These are phyloP conservation scores for Limnephilus lunatus DNA, from an alignment of 2,888 invertebrate genomes.

Conservation along the genomic window DNA sequence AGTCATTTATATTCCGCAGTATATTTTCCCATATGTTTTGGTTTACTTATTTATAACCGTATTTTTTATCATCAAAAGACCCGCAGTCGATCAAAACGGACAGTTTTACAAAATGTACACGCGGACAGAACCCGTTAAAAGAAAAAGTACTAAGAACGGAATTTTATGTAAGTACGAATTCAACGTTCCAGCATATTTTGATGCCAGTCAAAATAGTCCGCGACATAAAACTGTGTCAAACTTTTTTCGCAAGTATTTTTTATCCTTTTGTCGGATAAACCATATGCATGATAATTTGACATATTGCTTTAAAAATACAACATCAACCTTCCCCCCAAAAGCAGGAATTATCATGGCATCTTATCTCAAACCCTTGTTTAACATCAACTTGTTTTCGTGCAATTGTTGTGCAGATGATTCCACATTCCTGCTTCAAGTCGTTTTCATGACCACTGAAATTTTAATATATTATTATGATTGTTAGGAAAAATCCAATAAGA, in stretches of 20 bases:
- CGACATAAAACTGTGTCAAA: not conserved
- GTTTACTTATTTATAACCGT: conserved; percentile 30
- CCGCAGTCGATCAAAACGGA: not conserved
- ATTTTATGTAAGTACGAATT: not conserved
- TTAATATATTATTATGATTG: not conserved
- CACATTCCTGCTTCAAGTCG: not conserved
- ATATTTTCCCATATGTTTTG: conserved; percentile 44
- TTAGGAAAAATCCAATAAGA: not conserved
- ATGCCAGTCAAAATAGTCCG: not conserved
- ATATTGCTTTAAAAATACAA: not conserved
- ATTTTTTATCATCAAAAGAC: conserved; percentile 27
- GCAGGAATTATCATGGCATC: not conserved
- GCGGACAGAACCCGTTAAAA: not conserved
- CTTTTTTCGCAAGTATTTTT: not conserved
- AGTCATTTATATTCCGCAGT: conserved; percentile 20
- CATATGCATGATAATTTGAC: not conserved
- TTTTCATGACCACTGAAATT: not conserved
- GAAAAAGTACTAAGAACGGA: not conserved
- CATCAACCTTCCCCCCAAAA: not conserved
- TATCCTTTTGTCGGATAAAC: not conserved
- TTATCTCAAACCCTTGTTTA: not conserved
- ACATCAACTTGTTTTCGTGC: not conserved
- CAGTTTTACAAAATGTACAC: conserved; percentile 19
- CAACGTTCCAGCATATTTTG: not conserved
- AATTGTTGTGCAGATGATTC: not conserved